Evolutionary conservation across 2,797 vertebrate genomes (phyloP).

Genomic region (Scomberomorus guttatus): DNA sequence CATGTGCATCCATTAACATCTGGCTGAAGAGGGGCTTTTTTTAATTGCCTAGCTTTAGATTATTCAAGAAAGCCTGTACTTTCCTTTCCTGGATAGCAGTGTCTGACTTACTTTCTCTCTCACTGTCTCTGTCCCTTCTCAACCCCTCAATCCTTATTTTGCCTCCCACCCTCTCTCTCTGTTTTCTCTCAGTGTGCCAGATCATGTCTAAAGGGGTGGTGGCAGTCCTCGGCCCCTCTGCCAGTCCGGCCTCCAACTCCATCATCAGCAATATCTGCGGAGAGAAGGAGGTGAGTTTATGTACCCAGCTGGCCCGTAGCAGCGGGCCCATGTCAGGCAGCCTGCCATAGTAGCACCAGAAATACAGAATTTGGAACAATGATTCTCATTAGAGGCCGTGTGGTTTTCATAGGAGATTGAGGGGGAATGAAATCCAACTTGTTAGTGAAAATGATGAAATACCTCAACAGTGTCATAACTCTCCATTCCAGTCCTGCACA

Average conservation of each 20-base stretch:
- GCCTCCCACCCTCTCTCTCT: slow-evolving; percentile 9
- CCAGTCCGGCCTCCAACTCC: slow-evolving; percentile 97
- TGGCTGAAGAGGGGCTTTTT: slow-evolving; percentile 36
- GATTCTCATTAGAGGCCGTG: slow-evolving; percentile 52
- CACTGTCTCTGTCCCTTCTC: not conserved
- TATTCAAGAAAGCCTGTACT: slow-evolving; percentile 5
- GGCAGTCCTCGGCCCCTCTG: slow-evolving; percentile 95
- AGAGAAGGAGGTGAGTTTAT: slow-evolving; percentile 95
- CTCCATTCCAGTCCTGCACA: slow-evolving; percentile 32
- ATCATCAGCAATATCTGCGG: slow-evolving; percentile 99
- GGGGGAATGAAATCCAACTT: slow-evolving; percentile 34
- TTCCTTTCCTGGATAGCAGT: slow-evolving; percentile 4
- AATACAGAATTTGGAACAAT: slow-evolving; percentile 38
- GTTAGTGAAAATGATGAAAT: slow-evolving; percentile 66
- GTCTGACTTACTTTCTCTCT: slow-evolving; percentile 25
- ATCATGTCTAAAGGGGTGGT: slow-evolving; percentile 98
- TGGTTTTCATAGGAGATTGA: slow-evolving; percentile 37
- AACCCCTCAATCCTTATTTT: not conserved
- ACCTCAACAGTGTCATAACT: slow-evolving; percentile 35
- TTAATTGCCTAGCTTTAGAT: slow-evolving; percentile 16
- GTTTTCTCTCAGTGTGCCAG: slow-evolving; percentile 92
- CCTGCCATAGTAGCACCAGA: not conserved
- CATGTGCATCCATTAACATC: slow-evolving; percentile 56
- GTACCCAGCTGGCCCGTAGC: slow-evolving; percentile 13
- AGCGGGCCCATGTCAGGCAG: not conserved